phyloP scores from a whole-genome alignment of 2,113 vertebrate genomes.

The Charina bottae region DNA sequence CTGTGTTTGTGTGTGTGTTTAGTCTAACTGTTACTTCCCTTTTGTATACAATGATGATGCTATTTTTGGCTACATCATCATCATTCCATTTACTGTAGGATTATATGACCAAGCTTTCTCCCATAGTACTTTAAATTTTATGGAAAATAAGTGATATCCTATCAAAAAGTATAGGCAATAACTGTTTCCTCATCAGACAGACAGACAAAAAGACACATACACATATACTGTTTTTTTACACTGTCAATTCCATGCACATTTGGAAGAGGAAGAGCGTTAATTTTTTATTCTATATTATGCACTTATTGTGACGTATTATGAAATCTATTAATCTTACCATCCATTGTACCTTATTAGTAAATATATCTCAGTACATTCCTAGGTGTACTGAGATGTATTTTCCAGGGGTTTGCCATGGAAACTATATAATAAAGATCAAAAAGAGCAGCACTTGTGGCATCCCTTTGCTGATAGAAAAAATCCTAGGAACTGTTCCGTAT shows the following conservation, averaged over 20 bases:
- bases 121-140: not conserved
- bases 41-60: not conserved
- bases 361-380: not conserved
- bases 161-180: not conserved
- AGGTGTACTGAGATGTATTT: not conserved
- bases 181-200: not conserved
- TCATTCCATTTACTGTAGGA: not conserved
- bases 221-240: not conserved
- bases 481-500: not conserved
- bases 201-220: not conserved
- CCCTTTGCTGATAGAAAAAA: not conserved
- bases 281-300: not conserved
- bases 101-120: conserved; percentile 23
- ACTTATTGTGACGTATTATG: not conserved
- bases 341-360: not conserved
- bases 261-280: not conserved
- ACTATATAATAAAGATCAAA: conserved; percentile 4
- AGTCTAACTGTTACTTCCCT: not conserved
- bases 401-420: not conserved
- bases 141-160: fast-evolving
- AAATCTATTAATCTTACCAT: not conserved
- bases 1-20: not conserved
- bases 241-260: not conserved
- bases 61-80: not conserved
- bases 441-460: not conserved